phyloP scores from a whole-genome alignment of 2,797 vertebrate genomes.

The Diglossa cyanea region DNA sequence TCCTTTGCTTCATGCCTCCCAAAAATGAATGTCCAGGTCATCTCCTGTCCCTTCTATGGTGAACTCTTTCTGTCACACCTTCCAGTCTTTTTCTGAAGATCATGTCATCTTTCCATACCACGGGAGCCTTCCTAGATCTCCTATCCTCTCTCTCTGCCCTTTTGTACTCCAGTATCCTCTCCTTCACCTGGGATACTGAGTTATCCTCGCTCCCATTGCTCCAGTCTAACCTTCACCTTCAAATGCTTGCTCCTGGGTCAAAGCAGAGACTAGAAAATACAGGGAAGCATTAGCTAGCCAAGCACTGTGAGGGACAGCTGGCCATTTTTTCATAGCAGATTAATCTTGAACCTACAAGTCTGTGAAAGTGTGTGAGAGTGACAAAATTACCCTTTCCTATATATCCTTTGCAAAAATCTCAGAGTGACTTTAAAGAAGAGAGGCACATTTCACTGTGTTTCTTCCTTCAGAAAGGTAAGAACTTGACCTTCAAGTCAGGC shows the following conservation, averaged over 20 bases:
- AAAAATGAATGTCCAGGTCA: neutral
- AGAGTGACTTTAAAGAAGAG: neutral
- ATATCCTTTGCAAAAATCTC: neutral
- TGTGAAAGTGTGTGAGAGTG: neutral
- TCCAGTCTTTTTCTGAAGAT: neutral
- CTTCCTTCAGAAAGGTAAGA: neutral
- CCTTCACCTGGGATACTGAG: neutral
- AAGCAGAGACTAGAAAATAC: neutral
- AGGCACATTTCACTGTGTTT: neutral
- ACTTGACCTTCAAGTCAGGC: neutral
- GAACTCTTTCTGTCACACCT: neutral
- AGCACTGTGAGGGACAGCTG: neutral
- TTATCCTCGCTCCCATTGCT: accelerated
- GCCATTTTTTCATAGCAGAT: neutral
- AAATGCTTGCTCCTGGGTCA: neutral
- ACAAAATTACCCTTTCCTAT: neutral
- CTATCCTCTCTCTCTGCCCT: neutral
- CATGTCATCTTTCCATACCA: neutral
- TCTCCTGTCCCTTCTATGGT: neutral
- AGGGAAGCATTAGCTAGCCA: neutral
- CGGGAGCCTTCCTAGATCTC: neutral
- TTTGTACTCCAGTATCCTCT: neutral
- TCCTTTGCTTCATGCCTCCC: neutral
- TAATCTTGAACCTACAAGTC: neutral
- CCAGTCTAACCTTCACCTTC: neutral